Percentiles rank a stretch among this genome's conserved stretches.
Conservation (phyloP, 2,888 invertebrate genomes). For the Protodeltote pygarga region DNA sequence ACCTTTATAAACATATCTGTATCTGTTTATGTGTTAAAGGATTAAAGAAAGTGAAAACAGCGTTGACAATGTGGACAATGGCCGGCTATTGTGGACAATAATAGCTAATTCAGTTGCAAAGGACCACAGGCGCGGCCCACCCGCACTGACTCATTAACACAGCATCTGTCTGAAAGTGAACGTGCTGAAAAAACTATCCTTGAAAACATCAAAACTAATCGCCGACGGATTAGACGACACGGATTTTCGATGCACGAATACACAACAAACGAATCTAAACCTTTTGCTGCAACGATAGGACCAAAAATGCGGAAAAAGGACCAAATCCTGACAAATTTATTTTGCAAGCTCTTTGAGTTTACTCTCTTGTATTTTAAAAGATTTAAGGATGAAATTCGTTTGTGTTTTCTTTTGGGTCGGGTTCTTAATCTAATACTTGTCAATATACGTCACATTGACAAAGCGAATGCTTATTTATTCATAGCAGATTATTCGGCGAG, state of each 20-base stretch:
- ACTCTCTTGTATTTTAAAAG: neutral
- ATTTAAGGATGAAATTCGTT: slow-evolving; percentile 24
- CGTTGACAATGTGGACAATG: slow-evolving; percentile 73
- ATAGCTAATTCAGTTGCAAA: slow-evolving; percentile 56
- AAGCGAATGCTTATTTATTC: slow-evolving; percentile 81
- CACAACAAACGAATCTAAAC: slow-evolving; percentile 15
- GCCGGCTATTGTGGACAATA: slow-evolving; percentile 68
- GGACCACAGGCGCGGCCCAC: slow-evolving; percentile 70
- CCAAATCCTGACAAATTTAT: neutral
- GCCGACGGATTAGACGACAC: slow-evolving; percentile 78
- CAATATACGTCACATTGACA: slow-evolving; percentile 82
- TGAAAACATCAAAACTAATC: slow-evolving; percentile 81
- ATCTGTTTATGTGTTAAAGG: slow-evolving; percentile 76
- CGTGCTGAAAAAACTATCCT: slow-evolving; percentile 72
- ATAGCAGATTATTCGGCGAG: slow-evolving; percentile 77
- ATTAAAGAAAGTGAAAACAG: slow-evolving; percentile 83
- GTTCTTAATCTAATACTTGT: slow-evolving; percentile 66
- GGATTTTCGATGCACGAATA: slow-evolving; percentile 26
- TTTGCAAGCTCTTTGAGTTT: slow-evolving; percentile 18
- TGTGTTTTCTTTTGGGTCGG: slow-evolving; percentile 9
- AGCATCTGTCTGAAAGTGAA: slow-evolving; percentile 82
- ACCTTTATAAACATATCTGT: slow-evolving; percentile 64
- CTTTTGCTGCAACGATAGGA: neutral
- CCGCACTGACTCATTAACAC: slow-evolving; percentile 75
- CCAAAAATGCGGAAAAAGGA: neutral